phyloP scores from a whole-genome alignment of 1,140 invertebrate species.

The Macrobrachium rosenbergii region DNA sequence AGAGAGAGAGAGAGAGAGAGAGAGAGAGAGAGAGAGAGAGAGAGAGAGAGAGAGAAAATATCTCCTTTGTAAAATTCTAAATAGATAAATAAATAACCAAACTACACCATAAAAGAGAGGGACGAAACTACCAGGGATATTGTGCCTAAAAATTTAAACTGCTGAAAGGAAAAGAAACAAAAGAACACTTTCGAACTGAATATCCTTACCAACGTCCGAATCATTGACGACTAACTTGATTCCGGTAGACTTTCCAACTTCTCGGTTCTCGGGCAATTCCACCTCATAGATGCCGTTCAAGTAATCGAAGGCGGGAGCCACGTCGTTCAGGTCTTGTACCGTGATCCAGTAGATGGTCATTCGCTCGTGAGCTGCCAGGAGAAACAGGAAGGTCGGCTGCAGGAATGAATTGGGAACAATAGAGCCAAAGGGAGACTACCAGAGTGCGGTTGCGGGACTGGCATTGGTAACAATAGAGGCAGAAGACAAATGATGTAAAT shows the following conservation, averaged over 20 bases:
- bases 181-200: background rate
- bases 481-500: too few species aligned
- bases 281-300: background rate
- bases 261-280: conserved; percentile 9
- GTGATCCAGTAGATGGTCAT: conserved; percentile 11
- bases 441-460: background rate
- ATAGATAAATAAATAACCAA: too few species aligned
- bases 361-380: background rate
- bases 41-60: background rate
- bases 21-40: conserved; percentile 20
- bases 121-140: too few species aligned
- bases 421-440: background rate
- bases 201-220: background rate
- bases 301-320: background rate
- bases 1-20: background rate
- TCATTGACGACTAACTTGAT: background rate
- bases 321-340: conserved; percentile 16
- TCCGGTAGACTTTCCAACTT: conserved; percentile 3
- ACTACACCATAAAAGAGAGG: too few species aligned
- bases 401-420: background rate
- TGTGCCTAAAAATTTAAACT: too few species aligned
- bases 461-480: too few species aligned
- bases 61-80: background rate
- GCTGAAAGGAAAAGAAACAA: background rate
- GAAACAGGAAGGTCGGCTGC: background rate